Evolutionary conservation across 2,888 invertebrate genomes (phyloP).

Genomic region (Trimorus sp.): DNA sequence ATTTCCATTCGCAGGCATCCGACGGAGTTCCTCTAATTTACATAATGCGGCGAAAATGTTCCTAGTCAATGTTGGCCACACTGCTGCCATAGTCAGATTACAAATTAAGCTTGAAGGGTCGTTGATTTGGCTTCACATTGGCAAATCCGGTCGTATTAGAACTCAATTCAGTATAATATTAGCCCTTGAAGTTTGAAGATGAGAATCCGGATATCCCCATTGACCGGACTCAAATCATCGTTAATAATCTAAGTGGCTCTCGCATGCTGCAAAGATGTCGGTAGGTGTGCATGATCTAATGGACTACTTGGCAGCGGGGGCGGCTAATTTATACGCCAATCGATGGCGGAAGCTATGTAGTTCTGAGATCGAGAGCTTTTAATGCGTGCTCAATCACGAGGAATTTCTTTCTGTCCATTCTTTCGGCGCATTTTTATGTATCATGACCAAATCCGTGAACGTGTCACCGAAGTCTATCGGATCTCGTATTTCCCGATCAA

Average conservation of each 20-base stretch:
- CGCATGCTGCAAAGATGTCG: slow-evolving; percentile 45
- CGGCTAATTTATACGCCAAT: slow-evolving; percentile 48
- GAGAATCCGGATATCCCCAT: slow-evolving; percentile 45
- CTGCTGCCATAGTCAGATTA: not conserved
- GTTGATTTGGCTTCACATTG: slow-evolving; percentile 29
- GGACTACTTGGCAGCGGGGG: slow-evolving; percentile 32
- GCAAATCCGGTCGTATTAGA: slow-evolving; percentile 25
- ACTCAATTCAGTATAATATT: slow-evolving; percentile 39
- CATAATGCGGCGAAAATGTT: too few relatives aligned
- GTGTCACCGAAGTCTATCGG: too few relatives aligned
- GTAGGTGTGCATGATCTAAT: slow-evolving; percentile 40
- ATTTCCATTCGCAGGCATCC: too few relatives aligned
- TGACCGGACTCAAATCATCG: slow-evolving; percentile 42
- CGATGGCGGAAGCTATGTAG: slow-evolving; percentile 43
- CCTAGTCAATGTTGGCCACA: too few relatives aligned
- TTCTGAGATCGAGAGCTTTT: slow-evolving; percentile 21
- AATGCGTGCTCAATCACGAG: slow-evolving; percentile 24
- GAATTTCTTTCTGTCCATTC: slow-evolving; percentile 11
- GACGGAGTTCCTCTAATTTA: too few relatives aligned
- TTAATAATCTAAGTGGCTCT: slow-evolving; percentile 34
- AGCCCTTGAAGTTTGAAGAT: slow-evolving; percentile 32
- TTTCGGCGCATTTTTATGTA: not conserved
- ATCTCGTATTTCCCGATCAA: too few relatives aligned
- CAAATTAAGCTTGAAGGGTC: slow-evolving; percentile 40
- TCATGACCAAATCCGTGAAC: too few relatives aligned